Base-by-base conservation (phyloP, 2,888 invertebrate species). In the Leistus spinibarbis region DNA sequence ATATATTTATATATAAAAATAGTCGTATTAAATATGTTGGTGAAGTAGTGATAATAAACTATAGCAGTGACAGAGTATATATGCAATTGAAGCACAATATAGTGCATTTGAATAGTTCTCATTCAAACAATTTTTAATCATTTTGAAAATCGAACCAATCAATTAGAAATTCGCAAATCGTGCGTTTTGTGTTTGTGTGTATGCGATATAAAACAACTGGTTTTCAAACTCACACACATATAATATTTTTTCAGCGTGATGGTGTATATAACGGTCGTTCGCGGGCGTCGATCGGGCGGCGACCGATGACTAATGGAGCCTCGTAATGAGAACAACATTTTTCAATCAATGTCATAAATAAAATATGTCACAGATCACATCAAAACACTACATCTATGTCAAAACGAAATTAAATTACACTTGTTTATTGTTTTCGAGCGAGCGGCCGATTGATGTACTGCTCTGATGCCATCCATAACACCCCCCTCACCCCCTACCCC, bases 271-370 rank as follows among this genome's bases (percentile, higher is more conserved):
- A 4, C 5, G 40, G 40, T 40, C 40, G 57, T 57, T 17, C 20
- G 57, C 20, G 57, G 9, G 16, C 65, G 54, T 54, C 54, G 40
- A 40, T 40, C 40, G 40, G 40, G 40, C 56, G 54, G 20, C n/a
- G n/a, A 16, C 17, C 62, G 75, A 75, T 75, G 75, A 73, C 76
- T 77, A 77, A 76, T 76, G 73, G 72, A 76, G 64, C 74, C 17
- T 66, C 73, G 77, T 75, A 78, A 76, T 74, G 67, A 69, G 73
- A 77, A 80, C 79, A 80, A 78, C 79, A 79, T 80, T 80, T 80
- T 80, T 79, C 80, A 80, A 80, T 80, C 79, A 79, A 78, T 78
- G 78, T 79, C 79, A 78, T 79, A 80, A 79, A 80, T 80, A 79
- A 80, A 80, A 80, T 80, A 80, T 79, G 77, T 79, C 79, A 77